Percentiles rank a stretch among this genome's conserved stretches.
These are phyloP conservation scores for Scolopax bukidnonensis DNA, from an alignment of 2,797 vertebrate species.

Conservation along the genomic window DNA sequence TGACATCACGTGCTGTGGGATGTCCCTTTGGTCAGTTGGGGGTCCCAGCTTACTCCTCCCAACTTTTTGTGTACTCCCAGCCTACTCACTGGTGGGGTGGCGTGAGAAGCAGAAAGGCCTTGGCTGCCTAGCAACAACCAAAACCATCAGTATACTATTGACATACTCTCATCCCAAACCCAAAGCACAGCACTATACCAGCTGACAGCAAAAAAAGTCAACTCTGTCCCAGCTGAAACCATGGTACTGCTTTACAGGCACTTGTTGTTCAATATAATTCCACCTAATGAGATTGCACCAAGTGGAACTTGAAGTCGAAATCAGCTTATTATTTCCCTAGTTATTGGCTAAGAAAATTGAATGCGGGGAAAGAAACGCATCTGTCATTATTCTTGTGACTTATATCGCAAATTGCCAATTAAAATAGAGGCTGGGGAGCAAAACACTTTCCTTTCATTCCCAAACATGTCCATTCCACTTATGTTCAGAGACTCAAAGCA, in stretches of 20 bases:
- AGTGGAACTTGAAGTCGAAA: not conserved
- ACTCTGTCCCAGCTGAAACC: not conserved
- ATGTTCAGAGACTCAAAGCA: not conserved
- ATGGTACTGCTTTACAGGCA: not conserved
- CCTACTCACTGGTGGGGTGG: not conserved
- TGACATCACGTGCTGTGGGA: not conserved
- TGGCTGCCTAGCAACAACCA: not conserved
- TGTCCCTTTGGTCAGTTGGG: not conserved
- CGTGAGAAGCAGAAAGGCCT: not conserved
- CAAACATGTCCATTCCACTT: not conserved
- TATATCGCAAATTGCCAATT: not conserved
- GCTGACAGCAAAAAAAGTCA: not conserved
- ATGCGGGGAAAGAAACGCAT: not conserved
- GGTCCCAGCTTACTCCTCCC: not conserved
- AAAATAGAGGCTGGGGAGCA: not conserved
- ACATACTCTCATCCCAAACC: not conserved
- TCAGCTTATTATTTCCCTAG: conserved; percentile 26
- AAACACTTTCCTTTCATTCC: not conserved
- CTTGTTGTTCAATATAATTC: not conserved
- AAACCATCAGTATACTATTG: not conserved
- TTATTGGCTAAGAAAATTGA: conserved; percentile 20
- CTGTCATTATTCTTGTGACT: not conserved
- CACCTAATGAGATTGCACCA: not conserved
- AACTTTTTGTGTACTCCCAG: not conserved
- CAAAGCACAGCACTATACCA: not conserved